phyloP scores from a whole-genome alignment of 2,888 invertebrate species.

The Deilephila porcellus region DNA sequence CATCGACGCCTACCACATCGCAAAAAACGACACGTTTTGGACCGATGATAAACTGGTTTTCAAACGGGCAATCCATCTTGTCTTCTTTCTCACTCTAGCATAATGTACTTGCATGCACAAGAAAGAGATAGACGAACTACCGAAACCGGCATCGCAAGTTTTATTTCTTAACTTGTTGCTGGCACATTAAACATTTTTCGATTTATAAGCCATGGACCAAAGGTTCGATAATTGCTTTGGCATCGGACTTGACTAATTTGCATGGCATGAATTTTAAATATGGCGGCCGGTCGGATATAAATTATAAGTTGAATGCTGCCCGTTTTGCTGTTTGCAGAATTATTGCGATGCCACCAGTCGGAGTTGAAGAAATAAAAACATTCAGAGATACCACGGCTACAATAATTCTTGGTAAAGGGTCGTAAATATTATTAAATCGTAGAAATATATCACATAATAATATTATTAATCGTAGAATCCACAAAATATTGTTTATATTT shows the following conservation, averaged over 20 bases:
- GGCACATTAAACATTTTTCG: constrained; percentile 75
- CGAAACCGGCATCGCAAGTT: constrained; percentile 69
- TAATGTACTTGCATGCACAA: constrained; percentile 9
- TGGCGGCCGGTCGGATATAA: constrained; percentile 56
- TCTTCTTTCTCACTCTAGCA: constrained; percentile 52
- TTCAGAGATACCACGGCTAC: constrained; percentile 19
- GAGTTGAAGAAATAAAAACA: constrained; percentile 27
- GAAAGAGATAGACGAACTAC: constrained; percentile 45
- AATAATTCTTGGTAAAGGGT: background rate
- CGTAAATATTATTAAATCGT: background rate
- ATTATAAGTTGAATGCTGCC: constrained; percentile 55
- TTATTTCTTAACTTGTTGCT: constrained; percentile 81
- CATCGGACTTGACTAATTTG: constrained; percentile 68
- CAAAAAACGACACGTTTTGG: constrained; percentile 66
- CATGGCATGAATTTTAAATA: constrained; percentile 73
- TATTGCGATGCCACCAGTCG: constrained; percentile 37
- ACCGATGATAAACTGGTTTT: constrained; percentile 81
- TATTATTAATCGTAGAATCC: background rate
- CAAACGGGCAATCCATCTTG: constrained; percentile 68
- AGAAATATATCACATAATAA: background rate
- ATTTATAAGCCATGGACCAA: constrained; percentile 63
- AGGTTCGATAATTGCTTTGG: constrained; percentile 66
- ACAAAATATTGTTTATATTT: background rate
- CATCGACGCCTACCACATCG: constrained; percentile 74
- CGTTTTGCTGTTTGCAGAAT: constrained; percentile 54